These are phyloP conservation scores for Myripristis jacobus DNA, from an alignment of 2,797 vertebrate species.

Conservation along the genomic window DNA sequence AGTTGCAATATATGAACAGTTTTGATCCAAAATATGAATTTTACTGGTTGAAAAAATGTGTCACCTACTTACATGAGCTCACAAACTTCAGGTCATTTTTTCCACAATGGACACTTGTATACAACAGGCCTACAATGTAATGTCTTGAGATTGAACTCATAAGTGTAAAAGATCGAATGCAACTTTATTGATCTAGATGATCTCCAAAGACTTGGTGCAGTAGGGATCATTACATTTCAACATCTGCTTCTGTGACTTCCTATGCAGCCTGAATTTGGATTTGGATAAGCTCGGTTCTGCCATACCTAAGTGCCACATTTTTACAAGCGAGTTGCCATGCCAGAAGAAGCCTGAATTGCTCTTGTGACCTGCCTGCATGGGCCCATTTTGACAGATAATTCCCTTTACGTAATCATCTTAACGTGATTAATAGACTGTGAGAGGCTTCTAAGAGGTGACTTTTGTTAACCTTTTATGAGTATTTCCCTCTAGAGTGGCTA, in stretches of 20 bases:
- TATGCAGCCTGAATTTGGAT: slow-evolving; percentile 34
- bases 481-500: slow-evolving; percentile 65
- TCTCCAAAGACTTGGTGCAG: too few relatives aligned
- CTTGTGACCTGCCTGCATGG: slow-evolving; percentile 55
- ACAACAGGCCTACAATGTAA: too few relatives aligned
- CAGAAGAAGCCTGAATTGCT: slow-evolving; percentile 61
- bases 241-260: slow-evolving; percentile 20
- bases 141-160: too few relatives aligned
- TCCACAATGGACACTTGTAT: too few relatives aligned
- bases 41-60: neutral
- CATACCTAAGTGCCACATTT: slow-evolving; percentile 43
- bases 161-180: too few relatives aligned
- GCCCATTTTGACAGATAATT: slow-evolving; percentile 71
- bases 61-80: neutral
- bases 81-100: too few relatives aligned
- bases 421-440: slow-evolving; percentile 74
- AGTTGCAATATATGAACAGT: neutral
- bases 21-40: neutral
- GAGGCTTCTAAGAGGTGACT: slow-evolving; percentile 70
- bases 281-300: slow-evolving; percentile 42
- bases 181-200: too few relatives aligned
- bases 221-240: slow-evolving; percentile 12
- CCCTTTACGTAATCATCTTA: slow-evolving; percentile 75
- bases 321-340: slow-evolving; percentile 37
- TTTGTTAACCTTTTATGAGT: slow-evolving; percentile 74